Evolutionary conservation across 2,888 invertebrate genomes (phyloP), one percentile per base, ranked within the genome.

Genomic region (Drosophila niveifrons): DNA sequence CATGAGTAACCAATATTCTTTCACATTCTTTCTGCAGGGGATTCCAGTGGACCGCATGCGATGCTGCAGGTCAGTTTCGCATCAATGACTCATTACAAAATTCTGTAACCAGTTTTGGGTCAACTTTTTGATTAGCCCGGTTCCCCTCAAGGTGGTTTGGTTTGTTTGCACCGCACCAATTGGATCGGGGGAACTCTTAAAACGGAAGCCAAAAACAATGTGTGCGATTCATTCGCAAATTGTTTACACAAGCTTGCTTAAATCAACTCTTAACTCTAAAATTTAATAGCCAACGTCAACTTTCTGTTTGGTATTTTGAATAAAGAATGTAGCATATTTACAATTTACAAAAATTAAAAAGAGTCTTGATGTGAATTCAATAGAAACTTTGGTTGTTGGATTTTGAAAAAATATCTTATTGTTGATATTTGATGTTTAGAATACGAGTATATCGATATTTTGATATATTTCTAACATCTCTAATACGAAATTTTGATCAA

Each of bases 31-130:
- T 92, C 92, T 36, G 91, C 92, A 64, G 93, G 92, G 68, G 92
- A 92, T 82, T 92, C 92, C 65, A 92, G 92, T 53, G 92, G 92
- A 65, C 93, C 93, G 52, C 78, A 92, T 31, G 92, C 92, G 92
- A 68, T 92, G 80, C 91, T 92, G 8, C 90, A 91, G 83, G 92
- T 90, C 77, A 89, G 75, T n/a, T 58, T 57, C 8, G 6, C 18
- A 6, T n/a, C 31, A 34, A 34, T 75, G 66, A 71, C 7, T 85
- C 71, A 78, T 52, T 28, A 31, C 23, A 2, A 9, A 2, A 23
- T 41, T 43, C 10, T 48, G 58, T 36, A 88, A 86, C 87, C 64
- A 63, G 89, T 82, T 82, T 81, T 3, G n/a, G 55, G 2, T 51
- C 3, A 50, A 41, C 41, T 18, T 6, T 6, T 28, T 39, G 10